Evolutionary conservation across 2,888 invertebrate genomes (phyloP).

Genomic region (Thera obeliscata): DNA sequence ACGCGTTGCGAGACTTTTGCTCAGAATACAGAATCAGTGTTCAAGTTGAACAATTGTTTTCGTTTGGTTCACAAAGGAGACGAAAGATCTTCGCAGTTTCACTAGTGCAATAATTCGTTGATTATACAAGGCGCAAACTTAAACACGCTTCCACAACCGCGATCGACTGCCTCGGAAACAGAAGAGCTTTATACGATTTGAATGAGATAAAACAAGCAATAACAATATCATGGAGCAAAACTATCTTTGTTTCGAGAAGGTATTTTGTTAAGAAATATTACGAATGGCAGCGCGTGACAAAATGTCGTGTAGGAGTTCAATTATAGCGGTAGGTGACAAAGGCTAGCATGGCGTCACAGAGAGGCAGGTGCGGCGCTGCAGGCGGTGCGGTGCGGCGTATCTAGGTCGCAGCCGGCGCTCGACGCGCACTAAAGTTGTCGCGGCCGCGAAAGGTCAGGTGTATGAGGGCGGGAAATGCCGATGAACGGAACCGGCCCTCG

Average conservation of each 20-base stretch:
- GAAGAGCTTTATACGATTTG: conserved; percentile 57
- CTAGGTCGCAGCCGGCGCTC: conserved; percentile 77
- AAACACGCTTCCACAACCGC: conserved; percentile 56
- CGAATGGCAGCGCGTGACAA: conserved; percentile 58
- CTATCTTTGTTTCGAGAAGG: conserved; percentile 63
- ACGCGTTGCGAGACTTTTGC: conserved; percentile 27
- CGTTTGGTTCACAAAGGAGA: conserved; percentile 33
- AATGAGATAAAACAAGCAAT: conserved; percentile 64
- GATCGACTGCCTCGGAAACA: conserved; percentile 53
- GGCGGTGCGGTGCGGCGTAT: conserved; percentile 61
- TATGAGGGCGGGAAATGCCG: conserved; percentile 80
- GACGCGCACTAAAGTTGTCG: conserved; percentile 79
- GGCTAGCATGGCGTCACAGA: conserved; percentile 41
- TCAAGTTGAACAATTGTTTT: conserved; percentile 29
- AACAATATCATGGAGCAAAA: conserved; percentile 63
- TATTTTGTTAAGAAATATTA: conserved; percentile 67
- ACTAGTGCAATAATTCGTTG: conserved; percentile 49
- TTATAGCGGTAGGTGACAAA: conserved; percentile 67
- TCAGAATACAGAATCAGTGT: conserved; percentile 32
- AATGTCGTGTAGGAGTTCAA: conserved; percentile 66
- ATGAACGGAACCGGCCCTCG: conserved; percentile 69
- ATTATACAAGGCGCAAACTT: conserved; percentile 60
- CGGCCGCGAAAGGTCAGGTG: conserved; percentile 81
- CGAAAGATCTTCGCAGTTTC: conserved; percentile 45
- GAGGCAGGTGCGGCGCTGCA: conserved; percentile 48